phyloP scores from a whole-genome alignment of 2,113 vertebrate genomes.

The Laticauda colubrina region DNA sequence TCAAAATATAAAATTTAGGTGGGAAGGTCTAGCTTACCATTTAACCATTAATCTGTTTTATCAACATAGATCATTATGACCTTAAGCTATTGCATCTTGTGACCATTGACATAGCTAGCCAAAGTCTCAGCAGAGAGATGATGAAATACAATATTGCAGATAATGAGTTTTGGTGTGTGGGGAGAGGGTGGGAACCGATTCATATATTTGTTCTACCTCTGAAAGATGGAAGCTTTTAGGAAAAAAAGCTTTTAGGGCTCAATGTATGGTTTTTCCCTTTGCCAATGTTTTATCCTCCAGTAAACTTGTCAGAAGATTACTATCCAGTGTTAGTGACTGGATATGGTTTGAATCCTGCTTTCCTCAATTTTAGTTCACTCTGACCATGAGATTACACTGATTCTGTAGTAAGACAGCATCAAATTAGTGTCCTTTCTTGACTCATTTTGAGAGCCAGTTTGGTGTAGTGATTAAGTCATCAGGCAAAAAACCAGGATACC shows the following conservation, averaged over 20 bases:
- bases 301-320: background rate
- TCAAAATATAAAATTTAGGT: background rate
- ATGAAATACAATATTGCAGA: background rate
- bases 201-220: background rate
- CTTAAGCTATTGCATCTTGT: slow-evolving; percentile 50
- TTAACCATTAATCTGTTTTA: slow-evolving; percentile 65
- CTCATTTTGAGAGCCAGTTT: background rate
- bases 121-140: background rate
- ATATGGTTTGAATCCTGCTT: background rate
- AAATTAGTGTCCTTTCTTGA: background rate
- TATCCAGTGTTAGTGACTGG: background rate
- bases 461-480: background rate
- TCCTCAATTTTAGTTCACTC: background rate
- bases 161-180: background rate
- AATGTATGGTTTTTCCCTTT: background rate
- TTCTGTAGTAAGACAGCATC: background rate
- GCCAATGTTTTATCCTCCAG: background rate
- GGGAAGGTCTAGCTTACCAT: slow-evolving; percentile 22
- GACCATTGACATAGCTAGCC: slow-evolving; percentile 42
- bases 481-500: background rate
- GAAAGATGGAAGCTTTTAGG: background rate
- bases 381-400: background rate
- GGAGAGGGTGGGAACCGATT: background rate
- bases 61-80: slow-evolving; percentile 60
- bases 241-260: background rate